Evolutionary conservation across 1,140 invertebrate species (phyloP).

Genomic region (Caerostris darwini): DNA sequence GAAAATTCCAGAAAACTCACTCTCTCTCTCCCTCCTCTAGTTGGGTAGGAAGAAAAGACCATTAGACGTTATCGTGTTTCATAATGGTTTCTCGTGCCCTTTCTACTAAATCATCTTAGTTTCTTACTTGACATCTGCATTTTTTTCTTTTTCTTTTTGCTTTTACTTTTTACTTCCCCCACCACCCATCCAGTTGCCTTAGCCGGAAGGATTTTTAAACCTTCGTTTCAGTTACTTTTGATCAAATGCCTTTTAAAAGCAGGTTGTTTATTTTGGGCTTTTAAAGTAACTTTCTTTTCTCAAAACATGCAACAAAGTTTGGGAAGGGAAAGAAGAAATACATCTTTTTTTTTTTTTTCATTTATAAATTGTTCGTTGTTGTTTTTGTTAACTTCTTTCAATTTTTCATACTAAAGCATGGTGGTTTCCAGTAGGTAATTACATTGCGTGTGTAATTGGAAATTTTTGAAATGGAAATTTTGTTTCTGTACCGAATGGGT

Average conservation of each 20-base stretch:
- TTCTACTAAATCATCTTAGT: constrained; percentile 75
- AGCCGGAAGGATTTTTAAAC: constrained; percentile 65
- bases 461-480: constrained; percentile 9
- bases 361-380: neutral
- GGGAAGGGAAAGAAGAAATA: neutral
- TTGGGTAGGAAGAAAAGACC: constrained; percentile 62
- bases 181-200: constrained; percentile 19
- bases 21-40: neutral
- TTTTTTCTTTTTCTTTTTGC: constrained; percentile 42
- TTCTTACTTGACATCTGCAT: constrained; percentile 75
- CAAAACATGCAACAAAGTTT: constrained; percentile 42
- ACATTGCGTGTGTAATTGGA: constrained; percentile 19
- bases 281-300: constrained; percentile 32
- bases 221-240: constrained; percentile 73
- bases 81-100: constrained; percentile 74
- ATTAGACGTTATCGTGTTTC: constrained; percentile 76
- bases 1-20: constrained; percentile 58
- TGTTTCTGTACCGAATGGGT: neutral
- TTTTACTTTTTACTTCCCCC: neutral
- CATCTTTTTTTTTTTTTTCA: neutral
- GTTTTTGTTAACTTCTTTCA: constrained; percentile 30
- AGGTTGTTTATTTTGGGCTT: constrained; percentile 55
- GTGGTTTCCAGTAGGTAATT: neutral
- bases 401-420: neutral
- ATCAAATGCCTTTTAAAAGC: constrained; percentile 76